A percentile compares a stretch with the other conserved stretches of the same genome.
Evolutionary conservation across 2,113 vertebrate genomes (phyloP).

Genomic region (Bathybates hornii): DNA sequence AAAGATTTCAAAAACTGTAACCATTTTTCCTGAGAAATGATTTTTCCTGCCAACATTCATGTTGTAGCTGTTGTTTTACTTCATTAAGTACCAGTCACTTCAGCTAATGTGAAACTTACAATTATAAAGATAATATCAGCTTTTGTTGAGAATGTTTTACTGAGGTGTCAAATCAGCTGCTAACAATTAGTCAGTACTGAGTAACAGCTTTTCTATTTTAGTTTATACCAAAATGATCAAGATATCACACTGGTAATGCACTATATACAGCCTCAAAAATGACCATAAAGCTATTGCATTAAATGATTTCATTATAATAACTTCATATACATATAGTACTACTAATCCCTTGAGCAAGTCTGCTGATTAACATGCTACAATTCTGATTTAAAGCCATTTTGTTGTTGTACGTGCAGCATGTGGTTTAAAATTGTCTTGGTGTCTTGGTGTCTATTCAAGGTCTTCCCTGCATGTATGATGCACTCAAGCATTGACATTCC

Average conservation of each 20-base stretch:
- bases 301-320: not conserved
- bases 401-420: not conserved
- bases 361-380: not conserved
- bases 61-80: not conserved
- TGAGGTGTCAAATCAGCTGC: not conserved
- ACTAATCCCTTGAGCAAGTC: not conserved
- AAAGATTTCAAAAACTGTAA: not conserved
- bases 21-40: not conserved
- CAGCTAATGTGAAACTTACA: not conserved
- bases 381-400: not conserved
- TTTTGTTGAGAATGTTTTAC: not conserved
- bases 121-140: not conserved
- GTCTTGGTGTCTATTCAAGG: not conserved
- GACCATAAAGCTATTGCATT: not conserved
- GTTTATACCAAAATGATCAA: not conserved
- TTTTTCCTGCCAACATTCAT: not conserved
- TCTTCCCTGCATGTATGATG: not conserved
- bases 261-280: not conserved
- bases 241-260: not conserved
- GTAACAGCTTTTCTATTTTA: not conserved
- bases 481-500: not conserved
- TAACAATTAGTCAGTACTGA: not conserved
- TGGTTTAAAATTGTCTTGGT: not conserved
- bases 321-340: not conserved
- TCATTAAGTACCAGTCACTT: not conserved